These are phyloP conservation scores for Argyra leucocephala DNA, from an alignment of 2,888 invertebrate genomes.

Conservation along the genomic window DNA sequence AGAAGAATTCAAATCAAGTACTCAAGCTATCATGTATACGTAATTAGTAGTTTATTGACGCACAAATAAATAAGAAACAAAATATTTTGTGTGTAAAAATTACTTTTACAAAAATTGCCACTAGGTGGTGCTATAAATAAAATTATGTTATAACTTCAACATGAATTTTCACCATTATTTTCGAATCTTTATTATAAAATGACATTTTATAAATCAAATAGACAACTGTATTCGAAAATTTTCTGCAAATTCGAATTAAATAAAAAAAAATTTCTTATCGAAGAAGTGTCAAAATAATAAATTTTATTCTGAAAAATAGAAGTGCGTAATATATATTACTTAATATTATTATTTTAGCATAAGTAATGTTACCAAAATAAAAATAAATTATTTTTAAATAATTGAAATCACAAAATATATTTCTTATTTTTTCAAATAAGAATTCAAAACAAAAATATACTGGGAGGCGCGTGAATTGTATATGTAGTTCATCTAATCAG, in stretches of 20 bases:
- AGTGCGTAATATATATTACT: slow-evolving; percentile 1
- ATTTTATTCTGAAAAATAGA: slow-evolving; percentile 1
- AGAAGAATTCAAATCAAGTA: too few species aligned
- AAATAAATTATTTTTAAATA: neutral
- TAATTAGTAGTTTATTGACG: too few species aligned
- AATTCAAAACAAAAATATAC: neutral
- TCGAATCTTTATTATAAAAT: too few species aligned
- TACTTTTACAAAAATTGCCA: too few species aligned
- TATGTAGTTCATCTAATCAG: slow-evolving; percentile 2
- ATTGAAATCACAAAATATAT: neutral
- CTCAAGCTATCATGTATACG: too few species aligned
- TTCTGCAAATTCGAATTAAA: neutral
- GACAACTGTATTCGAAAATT: neutral
- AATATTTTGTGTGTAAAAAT: too few species aligned
- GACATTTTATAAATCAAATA: too few species aligned
- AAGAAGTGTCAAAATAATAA: slow-evolving; percentile 1
- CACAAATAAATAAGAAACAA: too few species aligned
- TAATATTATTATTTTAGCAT: neutral
- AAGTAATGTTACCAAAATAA: neutral
- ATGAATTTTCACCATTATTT: too few species aligned
- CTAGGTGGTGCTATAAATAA: too few species aligned
- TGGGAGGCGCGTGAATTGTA: neutral
- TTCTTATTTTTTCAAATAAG: neutral
- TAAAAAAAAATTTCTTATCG: neutral
- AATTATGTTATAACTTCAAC: too few species aligned